Evolutionary conservation across 2,797 vertebrate genomes (phyloP).

Genomic region (Sparidentex hasta): DNA sequence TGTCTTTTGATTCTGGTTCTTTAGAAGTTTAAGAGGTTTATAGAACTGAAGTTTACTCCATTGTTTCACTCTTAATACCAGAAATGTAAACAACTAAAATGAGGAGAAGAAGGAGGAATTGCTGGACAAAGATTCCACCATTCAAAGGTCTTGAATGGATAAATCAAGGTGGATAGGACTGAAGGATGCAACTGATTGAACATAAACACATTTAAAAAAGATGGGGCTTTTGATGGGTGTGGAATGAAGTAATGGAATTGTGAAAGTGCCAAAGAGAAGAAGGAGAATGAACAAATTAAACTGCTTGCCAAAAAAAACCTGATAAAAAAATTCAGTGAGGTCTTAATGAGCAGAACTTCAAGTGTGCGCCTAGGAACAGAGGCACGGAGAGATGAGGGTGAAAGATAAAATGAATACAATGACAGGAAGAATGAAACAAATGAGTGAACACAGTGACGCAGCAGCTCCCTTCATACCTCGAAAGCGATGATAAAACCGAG

Average conservation of each 20-base stretch:
- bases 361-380: background rate
- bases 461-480: conserved; percentile 78
- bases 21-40: background rate
- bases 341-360: background rate
- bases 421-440: background rate
- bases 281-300: no score
- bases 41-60: background rate
- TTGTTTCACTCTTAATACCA: background rate
- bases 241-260: background rate
- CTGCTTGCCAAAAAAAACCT: no score
- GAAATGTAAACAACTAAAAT: background rate
- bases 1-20: background rate
- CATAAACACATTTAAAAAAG: background rate
- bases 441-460: background rate
- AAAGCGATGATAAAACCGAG: conserved; percentile 88
- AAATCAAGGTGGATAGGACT: background rate
- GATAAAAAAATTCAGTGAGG: background rate
- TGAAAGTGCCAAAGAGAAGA: no score
- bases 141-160: background rate
- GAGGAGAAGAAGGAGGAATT: background rate
- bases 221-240: no score
- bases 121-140: background rate
- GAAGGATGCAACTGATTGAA: background rate
- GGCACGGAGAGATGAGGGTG: background rate
- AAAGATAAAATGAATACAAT: background rate